Evolutionary conservation across 2,113 vertebrate species (phyloP).

Genomic region (Pantherophis guttatus): DNA sequence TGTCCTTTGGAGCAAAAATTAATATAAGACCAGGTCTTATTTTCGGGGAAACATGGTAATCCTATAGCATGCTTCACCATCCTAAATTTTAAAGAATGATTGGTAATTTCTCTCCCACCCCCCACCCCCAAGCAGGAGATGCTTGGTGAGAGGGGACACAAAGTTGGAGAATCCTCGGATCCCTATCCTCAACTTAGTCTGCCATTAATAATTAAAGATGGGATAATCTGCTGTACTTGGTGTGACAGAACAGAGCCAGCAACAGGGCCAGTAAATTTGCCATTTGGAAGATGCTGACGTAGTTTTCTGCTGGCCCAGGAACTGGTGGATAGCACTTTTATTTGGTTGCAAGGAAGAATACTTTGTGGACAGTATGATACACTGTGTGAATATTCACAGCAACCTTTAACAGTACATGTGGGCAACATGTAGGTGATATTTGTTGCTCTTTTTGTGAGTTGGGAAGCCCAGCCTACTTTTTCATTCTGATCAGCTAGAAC

Average conservation of each 20-base stretch:
- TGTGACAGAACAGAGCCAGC: neutral
- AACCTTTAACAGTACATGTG: neutral
- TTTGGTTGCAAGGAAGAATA: neutral
- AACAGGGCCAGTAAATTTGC: neutral
- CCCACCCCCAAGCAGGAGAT: neutral
- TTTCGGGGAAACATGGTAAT: neutral
- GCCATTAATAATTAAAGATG: neutral
- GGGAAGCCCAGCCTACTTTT: neutral
- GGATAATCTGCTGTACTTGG: neutral
- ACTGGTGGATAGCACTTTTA: neutral
- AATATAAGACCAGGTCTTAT: too few species aligned
- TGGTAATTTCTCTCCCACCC: neutral
- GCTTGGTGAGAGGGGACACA: neutral
- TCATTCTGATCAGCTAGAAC: neutral
- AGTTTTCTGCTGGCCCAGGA: neutral
- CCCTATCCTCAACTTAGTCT: neutral
- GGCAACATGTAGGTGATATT: neutral
- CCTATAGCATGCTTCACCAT: neutral
- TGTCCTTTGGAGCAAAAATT: too few species aligned
- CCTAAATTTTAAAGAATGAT: neutral
- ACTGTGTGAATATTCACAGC: neutral
- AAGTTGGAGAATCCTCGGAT: neutral
- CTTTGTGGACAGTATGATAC: neutral
- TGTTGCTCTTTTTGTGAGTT: neutral
- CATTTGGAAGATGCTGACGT: neutral